phyloP scores from a whole-genome alignment of 2,797 vertebrate species.

The Smutsia temminckii region DNA sequence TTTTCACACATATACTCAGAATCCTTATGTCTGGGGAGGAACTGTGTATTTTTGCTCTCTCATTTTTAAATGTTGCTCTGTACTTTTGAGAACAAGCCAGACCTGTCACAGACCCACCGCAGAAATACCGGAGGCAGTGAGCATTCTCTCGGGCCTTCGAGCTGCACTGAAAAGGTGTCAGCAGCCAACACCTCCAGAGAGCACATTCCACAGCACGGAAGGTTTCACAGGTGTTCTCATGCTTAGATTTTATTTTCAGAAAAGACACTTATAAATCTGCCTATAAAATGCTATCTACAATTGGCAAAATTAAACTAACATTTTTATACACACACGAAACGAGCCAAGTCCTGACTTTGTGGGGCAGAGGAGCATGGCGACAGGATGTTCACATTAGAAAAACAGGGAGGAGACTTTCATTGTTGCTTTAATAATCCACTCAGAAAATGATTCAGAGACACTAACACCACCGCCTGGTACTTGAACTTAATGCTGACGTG shows the following conservation, averaged over 20 bases:
- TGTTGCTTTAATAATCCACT: neutral
- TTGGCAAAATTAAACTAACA: neutral
- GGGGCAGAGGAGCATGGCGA: neutral
- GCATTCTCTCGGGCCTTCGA: neutral
- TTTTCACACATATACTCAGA: neutral
- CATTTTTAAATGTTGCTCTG: neutral
- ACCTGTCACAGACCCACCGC: neutral
- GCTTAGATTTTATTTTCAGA: neutral
- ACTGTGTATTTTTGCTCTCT: neutral
- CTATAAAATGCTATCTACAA: neutral
- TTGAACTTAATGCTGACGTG: neutral
- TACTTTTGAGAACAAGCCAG: neutral
- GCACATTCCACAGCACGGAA: neutral
- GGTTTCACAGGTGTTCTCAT: neutral
- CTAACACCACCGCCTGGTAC: neutral
- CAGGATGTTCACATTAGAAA: neutral
- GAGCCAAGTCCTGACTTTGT: neutral
- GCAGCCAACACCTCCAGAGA: neutral
- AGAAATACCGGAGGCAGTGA: neutral
- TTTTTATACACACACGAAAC: neutral
- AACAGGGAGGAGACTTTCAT: neutral
- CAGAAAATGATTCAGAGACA: neutral
- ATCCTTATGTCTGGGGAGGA: neutral
- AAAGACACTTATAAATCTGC: neutral
- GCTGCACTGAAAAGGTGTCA: neutral